Evolutionary conservation across 1,140 invertebrate species (phyloP), one percentile per base, ranked within the genome.

Genomic region (Drosophila albomicans): DNA sequence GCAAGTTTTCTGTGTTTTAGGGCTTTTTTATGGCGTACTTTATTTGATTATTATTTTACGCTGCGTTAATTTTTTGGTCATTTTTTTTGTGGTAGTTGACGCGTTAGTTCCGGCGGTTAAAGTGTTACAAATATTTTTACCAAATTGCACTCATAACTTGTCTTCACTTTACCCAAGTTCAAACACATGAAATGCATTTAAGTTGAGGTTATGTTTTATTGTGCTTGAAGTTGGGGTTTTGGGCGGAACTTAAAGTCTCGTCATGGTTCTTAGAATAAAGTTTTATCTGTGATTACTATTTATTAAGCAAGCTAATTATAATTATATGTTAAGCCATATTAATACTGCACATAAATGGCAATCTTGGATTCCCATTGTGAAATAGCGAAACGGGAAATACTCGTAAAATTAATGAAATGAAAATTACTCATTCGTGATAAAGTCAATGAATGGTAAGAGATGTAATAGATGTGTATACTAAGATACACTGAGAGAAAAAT

Each of bases 351-450:
- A 54, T 65, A 45, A 65, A 54, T 20, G 38, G 43, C 49, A 62
- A 43, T 54, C 30, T 15, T 41, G 4, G 35, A 68, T 52, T 51
- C 6, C 57, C 43, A 61, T 61, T 61, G 58, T 61, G 10, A 16
- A 5, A 32, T n/a, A 56, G 52, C n/a, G 32, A 56, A 56, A 16
- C 57, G 13, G 59, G 30, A 52, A 64, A 64, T 41, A 46, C 57
- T 59, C 4, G 54, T 20, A n/a, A 15, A 2, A 46, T 43, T 13
- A 48, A 62, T 49, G 28, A 46, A 61, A 63, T 63, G 20, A 51
- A 73, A 73, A 68, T 61, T 67, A 68, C 38, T 67, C 64, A 67
- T 59, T 73, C 70, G 70, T 73, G 70, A 67, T 58, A 45, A 30
- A 32, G 45, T 28, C 57, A 59, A 59, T 52, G 51, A 52, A 61